Evolutionary conservation across 2,113 vertebrate genomes (phyloP).

Genomic region (Limnothrissa miodon): DNA sequence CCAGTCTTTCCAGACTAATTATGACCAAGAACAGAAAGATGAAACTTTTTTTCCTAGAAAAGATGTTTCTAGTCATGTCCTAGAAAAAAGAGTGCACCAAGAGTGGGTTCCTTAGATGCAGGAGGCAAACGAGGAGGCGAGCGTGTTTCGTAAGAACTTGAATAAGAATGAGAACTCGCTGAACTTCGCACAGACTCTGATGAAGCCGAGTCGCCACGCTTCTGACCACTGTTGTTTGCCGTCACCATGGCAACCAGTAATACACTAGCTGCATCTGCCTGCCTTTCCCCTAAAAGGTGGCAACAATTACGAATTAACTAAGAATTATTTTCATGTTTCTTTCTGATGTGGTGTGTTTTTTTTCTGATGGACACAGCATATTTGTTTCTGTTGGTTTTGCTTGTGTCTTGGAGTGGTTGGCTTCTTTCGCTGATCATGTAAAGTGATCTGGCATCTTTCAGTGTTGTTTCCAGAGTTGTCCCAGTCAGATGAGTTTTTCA

Average conservation of each 20-base stretch:
- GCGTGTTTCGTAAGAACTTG: not conserved
- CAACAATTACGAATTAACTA: not conserved
- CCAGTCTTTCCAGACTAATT: not conserved
- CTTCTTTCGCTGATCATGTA: slow-evolving; percentile 4
- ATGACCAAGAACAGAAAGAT: not conserved
- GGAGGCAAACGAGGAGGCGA: too few species aligned
- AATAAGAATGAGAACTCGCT: too few species aligned
- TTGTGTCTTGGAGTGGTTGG: too few species aligned
- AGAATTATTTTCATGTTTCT: too few species aligned
- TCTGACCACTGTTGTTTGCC: not conserved
- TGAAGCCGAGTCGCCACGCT: not conserved
- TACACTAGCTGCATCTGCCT: not conserved
- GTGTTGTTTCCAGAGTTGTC: not conserved
- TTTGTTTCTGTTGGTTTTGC: not conserved
- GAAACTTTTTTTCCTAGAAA: not conserved
- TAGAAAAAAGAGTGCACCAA: too few species aligned
- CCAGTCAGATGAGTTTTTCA: not conserved
- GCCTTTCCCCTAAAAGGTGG: not conserved
- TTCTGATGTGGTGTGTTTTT: not conserved
- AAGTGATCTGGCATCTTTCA: not conserved
- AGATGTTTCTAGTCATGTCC: not conserved
- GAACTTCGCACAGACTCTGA: not conserved
- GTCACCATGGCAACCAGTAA: not conserved
- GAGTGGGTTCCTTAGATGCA: too few species aligned
- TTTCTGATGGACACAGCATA: too few species aligned